Evolutionary conservation across 2,113 vertebrate species (phyloP), one percentile per base, ranked within the genome.

Genomic region (Brachionichthys hirsutus): DNA sequence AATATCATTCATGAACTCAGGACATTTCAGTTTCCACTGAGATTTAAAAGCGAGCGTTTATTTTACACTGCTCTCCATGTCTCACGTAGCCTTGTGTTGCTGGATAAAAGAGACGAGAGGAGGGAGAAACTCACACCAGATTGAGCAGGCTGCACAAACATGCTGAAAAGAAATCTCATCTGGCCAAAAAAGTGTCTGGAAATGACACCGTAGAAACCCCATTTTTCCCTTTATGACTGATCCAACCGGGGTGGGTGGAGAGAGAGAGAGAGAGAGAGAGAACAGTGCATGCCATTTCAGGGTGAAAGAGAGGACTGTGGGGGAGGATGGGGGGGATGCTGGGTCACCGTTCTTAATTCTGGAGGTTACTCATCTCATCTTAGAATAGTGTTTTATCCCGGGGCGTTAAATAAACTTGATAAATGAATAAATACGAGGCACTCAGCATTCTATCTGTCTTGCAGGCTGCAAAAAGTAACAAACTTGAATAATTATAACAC

Each of bases 131-230:
- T 88, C 86, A 89, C 84, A 89, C 87, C 88, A 87, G 88, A 86
- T 87, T 85, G 86, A 90, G 89, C 89, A 92, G 90, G 90, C 91
- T 71, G 82, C 89, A 92, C 89, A 90, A 90, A 90, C 91, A 92
- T 92, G 91, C 91, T 89, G 85, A 81, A 88, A 88, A 82, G n/a
- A 89, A 78, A 88, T 88, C 85, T 89, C 82, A 80, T 89, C 82
- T 45, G 84, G 81, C 85, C 85, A 81, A 77, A 75, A 54, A 58
- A 54, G 81, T 85, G 78, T 87, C 86, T 77, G 67, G 75, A 87
- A 83, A 82, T 72, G 85, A 88, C 84, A 77, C 78, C 15, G 46
- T 67, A 78, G 62, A 68, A 86, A 83, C 77, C 69, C 83, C 46
- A 18, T 58, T 54, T 64, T 66, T 34, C 77, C 74, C 76, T 65